Base-by-base conservation (phyloP, 2,797 vertebrate species). In the Euthynnus affinis region DNA sequence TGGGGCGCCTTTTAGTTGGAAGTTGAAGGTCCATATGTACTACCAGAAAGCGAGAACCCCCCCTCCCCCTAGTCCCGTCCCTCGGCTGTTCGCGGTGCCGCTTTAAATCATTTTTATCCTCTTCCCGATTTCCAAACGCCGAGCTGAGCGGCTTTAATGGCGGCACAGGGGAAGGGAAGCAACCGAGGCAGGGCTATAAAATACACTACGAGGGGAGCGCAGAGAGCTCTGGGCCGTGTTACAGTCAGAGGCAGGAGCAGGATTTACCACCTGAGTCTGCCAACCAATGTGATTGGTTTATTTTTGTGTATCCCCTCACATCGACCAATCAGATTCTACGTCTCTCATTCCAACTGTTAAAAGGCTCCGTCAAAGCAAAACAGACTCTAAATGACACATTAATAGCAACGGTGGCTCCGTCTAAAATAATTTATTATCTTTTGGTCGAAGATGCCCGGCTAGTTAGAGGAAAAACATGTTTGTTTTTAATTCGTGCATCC, bases 241-340 rank as follows among this genome's bases (percentile, higher is more conserved):
- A 89, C 92, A 85, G 88, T 89, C 60, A 75, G 82, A 84, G 91
- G 88, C 85, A 75, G 92, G 88, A 80, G 84, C 88, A 85, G 92
- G 89, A 89, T 89, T 91, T 91, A 92, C 91, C 92, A 94, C 94
- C 89, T 94, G 93, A 86, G 92, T 93, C 78, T 83, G 84, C 82
- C 78, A 44, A 59, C 7, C 44, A 4, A n/a, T 32, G 83, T 63
- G 82, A 95, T 95, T 95, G 94, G 92, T 12, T 46, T 23, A 40
- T 65, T 53, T 67, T 25, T 68, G 81, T 61, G 74, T 78, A 80
- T 87, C 69, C 85, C 58, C 48, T 72, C 71, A 23, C 75, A n/a
- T 3, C 1, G 71, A 59, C 93, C 94, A 91, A 95, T 94, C 89
- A 89, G 44, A 82, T 42, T 67, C 59, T 44, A 91, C 83, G 78